These are phyloP conservation scores for Nebria ingens DNA, from an alignment of 1,140 invertebrate species.

Conservation along the genomic window DNA sequence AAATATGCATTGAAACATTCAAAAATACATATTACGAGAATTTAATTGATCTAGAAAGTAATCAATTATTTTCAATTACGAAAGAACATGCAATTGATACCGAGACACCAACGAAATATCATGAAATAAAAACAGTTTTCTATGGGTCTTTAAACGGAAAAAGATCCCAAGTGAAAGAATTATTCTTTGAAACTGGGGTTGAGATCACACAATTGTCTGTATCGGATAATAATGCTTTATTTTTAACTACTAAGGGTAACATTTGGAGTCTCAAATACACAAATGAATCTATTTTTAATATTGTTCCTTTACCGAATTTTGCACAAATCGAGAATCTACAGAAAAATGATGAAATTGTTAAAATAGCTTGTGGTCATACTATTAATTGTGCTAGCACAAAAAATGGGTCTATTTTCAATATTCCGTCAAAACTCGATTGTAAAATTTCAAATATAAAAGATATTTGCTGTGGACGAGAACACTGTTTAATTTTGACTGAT, in stretches of 20 bases:
- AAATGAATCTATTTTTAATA: slow-evolving; percentile 11
- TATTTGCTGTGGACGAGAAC: slow-evolving; percentile 67
- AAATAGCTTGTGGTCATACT: slow-evolving; percentile 35
- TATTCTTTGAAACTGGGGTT: neutral
- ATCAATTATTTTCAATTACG: slow-evolving; percentile 11
- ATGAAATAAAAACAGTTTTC: neutral
- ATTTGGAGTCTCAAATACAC: neutral
- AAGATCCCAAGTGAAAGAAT: neutral
- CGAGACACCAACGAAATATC: neutral
- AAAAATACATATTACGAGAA: slow-evolving; percentile 12
- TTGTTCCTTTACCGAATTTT: slow-evolving; percentile 4
- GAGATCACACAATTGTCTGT: neutral
- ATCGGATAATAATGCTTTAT: neutral
- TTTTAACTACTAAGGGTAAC: neutral
- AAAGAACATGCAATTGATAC: neutral
- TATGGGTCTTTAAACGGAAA: neutral
- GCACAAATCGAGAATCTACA: slow-evolving; percentile 2
- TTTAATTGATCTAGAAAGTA: slow-evolving; percentile 16
- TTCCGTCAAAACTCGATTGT: slow-evolving; percentile 46
- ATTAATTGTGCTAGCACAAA: slow-evolving; percentile 38
- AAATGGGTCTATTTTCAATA: slow-evolving; percentile 44
- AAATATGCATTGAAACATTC: slow-evolving; percentile 17
- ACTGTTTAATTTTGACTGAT: slow-evolving; percentile 59
- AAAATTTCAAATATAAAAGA: slow-evolving; percentile 45
- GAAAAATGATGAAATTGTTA: slow-evolving; percentile 24